These are phyloP conservation scores for Pocillopora meandrina DNA, from an alignment of 92 coral and sea anemone species.

Conservation along the genomic window DNA sequence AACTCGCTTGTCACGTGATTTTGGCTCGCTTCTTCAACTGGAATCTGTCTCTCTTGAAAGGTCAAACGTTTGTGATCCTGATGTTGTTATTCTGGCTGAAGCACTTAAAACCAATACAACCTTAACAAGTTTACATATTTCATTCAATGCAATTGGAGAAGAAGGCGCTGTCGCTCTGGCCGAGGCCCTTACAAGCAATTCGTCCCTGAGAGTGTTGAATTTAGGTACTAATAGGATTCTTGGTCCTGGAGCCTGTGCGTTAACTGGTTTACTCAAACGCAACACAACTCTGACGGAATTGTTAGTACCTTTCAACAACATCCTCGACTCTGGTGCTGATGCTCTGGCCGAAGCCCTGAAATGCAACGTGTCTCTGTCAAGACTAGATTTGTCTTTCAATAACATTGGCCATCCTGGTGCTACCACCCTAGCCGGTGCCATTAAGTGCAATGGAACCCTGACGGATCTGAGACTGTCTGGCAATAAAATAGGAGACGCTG, in stretches of 20 bases:
- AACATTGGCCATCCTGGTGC: slow-evolving; percentile 4
- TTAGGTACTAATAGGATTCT: neutral
- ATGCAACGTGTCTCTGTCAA: neutral
- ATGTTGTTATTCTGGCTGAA: neutral
- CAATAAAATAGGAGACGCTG: neutral
- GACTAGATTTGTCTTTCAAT: neutral
- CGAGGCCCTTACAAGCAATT: neutral
- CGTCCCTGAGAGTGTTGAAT: neutral
- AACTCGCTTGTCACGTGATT: neutral
- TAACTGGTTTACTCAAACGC: neutral
- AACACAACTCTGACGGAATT: neutral
- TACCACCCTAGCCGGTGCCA: neutral
- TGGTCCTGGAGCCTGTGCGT: neutral
- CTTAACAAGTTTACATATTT: too few species aligned
- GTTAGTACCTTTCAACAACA: neutral
- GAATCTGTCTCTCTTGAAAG: neutral
- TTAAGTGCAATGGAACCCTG: neutral
- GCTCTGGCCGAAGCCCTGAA: neutral
- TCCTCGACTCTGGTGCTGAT: neutral
- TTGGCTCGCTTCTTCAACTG: neutral
- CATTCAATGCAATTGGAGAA: neutral
- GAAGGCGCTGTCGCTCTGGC: neutral
- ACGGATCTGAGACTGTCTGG: neutral
- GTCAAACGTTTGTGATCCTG: too few species aligned
- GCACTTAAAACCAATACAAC: neutral